phyloP scores from a whole-genome alignment of 2,113 vertebrate species.

The Nansenia antarctica region DNA sequence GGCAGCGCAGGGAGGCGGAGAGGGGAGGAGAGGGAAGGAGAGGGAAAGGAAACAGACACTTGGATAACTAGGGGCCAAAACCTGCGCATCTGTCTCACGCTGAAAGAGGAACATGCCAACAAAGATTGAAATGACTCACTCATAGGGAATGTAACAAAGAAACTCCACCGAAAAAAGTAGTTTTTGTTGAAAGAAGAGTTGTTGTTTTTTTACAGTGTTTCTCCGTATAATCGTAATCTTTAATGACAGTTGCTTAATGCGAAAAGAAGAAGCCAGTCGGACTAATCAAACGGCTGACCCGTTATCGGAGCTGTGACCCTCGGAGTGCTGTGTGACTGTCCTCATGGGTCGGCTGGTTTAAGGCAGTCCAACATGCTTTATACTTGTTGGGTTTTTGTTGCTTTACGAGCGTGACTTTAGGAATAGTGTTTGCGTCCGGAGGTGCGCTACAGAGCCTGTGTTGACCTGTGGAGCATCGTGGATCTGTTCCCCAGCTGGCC shows the following conservation, averaged over 20 bases:
- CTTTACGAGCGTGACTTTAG: neutral
- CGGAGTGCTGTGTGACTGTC: neutral
- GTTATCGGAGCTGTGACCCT: neutral
- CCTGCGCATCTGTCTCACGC: conserved; percentile 41
- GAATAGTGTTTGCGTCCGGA: neutral
- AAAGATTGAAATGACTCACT: conserved; percentile 38
- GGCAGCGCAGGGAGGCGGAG: too few relatives aligned
- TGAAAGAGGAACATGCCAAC: conserved; percentile 33
- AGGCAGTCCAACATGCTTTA: neutral
- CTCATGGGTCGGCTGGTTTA: neutral
- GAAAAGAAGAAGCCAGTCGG: conserved; percentile 1
- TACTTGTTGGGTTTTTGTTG: neutral
- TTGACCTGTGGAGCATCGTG: neutral
- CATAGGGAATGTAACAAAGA: conserved; percentile 26
- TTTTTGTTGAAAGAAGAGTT: neutral
- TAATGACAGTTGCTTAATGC: conserved; percentile 6
- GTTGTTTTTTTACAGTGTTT: conserved; percentile 11
- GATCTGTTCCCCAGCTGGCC: too few relatives aligned
- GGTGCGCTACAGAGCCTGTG: too few relatives aligned
- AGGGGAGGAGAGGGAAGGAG: conserved; percentile 34
- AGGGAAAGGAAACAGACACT: neutral
- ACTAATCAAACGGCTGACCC: too few relatives aligned
- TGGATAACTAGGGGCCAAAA: conserved; percentile 3
- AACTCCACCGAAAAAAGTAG: neutral
- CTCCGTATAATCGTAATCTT: neutral